Percentiles rank a stretch among this genome's conserved stretches.
Conservation (phyloP, 1,140 invertebrate genomes). For the Phthorimaea operculella region DNA sequence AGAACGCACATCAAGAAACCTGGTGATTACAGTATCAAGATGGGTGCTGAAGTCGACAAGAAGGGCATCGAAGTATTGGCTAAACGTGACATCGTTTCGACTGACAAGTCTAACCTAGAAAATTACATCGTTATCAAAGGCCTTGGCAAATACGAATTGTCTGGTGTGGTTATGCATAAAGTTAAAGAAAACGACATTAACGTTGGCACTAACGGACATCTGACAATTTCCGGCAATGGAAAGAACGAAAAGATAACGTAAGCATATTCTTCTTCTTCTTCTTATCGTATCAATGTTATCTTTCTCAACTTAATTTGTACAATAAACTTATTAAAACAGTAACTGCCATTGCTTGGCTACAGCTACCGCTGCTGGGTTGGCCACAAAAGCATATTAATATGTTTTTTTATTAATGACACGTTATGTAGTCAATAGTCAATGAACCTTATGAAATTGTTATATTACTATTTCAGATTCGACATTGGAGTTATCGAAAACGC, state of each 20-base stretch:
- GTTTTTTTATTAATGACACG: too few relatives aligned
- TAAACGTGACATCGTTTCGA: conserved; percentile 66
- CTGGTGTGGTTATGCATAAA: conserved; percentile 68
- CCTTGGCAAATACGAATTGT: conserved; percentile 73
- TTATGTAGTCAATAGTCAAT: too few relatives aligned
- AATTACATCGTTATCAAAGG: conserved; percentile 71
- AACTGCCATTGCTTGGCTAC: too few relatives aligned
- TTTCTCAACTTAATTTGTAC: too few relatives aligned
- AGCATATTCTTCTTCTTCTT: conserved; percentile 27
- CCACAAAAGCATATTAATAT: too few relatives aligned
- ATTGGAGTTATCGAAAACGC: conserved; percentile 62
- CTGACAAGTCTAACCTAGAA: conserved; percentile 71
- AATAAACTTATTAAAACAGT: too few relatives aligned
- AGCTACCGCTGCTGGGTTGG: too few relatives aligned
- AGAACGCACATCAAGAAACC: conserved; percentile 64
- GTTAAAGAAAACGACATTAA: conserved; percentile 68
- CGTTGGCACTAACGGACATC: conserved; percentile 59
- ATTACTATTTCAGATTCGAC: conserved; percentile 58
- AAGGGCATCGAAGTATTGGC: conserved; percentile 69
- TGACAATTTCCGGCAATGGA: conserved; percentile 46
- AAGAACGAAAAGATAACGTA: conserved; percentile 69
- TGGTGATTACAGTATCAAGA: conserved; percentile 71
- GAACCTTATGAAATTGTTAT: too few relatives aligned
- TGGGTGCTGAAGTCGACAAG: conserved; percentile 68
- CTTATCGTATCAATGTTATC: too few relatives aligned